Base-by-base conservation (phyloP, 2,888 invertebrate species). In the Andrena flavipes region DNA sequence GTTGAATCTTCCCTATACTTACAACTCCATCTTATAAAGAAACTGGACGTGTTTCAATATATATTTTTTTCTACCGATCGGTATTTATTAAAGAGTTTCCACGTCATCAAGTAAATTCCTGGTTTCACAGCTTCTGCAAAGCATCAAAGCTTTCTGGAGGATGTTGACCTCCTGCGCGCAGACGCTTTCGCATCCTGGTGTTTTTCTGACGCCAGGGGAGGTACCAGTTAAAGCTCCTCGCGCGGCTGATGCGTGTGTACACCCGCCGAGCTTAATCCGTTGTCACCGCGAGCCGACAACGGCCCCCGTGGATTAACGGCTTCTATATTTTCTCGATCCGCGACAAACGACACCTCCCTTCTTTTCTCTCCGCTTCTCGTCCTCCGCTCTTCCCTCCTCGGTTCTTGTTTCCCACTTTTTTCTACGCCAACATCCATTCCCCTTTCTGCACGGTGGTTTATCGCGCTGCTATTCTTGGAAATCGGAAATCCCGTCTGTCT, bases 391-490 rank as follows among this genome's bases (percentile, higher is more conserved):
- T 10, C 10, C 68, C 59, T 64, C 23, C 60, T 49, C 56, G 29
- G 29, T 68, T 23, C 23, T 23, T 26, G 26, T 56, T 48, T 64
- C 60, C 78, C 60, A 74, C 54, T 59, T 67, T 42, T 54, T 35
- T 13, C n/a, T 54, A 2, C 8, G 23, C 56, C 65, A 16, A 54
- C 16, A 33, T 3, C 20, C 33, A 42, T 64, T 63, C 68, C 71
- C 48, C 70, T 69, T 73, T 76, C 72, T 71, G 76, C 84, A n/a
- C 74, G 69, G 67, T 76, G 80, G 63, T 84, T 87, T 84, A 85
- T 84, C 82, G 77, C 71, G 29, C 56, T 74, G 75, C 82, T 88
- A 89, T 90, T 90, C 85, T 85, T 76, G 74, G 88, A 82, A 64
- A 72, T 86, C 65, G 87, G 87, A 82, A 90, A 88, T 87, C 82